These are phyloP conservation scores for Aspidoscelis tigris DNA, from an alignment of 2,113 vertebrate species.

Conservation along the genomic window DNA sequence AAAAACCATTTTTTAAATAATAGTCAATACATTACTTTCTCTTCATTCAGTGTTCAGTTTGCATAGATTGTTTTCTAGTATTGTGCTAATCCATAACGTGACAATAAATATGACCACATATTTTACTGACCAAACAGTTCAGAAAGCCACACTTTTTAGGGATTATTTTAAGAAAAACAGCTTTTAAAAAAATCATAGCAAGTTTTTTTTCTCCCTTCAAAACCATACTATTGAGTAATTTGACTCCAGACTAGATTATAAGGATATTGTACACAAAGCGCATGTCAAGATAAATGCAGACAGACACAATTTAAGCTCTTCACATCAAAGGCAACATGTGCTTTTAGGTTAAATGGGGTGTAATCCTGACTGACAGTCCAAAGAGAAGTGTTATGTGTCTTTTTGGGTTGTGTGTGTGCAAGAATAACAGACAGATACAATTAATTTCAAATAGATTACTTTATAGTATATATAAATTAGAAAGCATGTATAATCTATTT, in stretches of 20 bases:
- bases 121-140: background rate
- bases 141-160: background rate
- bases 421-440: background rate
- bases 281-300: background rate
- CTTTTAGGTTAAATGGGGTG: slow-evolving; percentile 10
- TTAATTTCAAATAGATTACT: background rate
- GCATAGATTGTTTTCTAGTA: no score
- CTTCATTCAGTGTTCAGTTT: no score
- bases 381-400: slow-evolving; percentile 10
- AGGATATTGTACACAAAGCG: background rate
- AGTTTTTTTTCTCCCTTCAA: background rate
- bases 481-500: background rate
- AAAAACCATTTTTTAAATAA: no score
- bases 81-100: no score
- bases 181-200: background rate
- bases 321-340: background rate
- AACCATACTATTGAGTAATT: slow-evolving; percentile 10
- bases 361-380: background rate
- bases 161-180: background rate
- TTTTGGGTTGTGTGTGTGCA: background rate
- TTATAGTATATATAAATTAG: slow-evolving; percentile 13
- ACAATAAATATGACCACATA: no score
- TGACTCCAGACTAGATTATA: slow-evolving; percentile 27
- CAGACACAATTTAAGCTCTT: slow-evolving; percentile 15
- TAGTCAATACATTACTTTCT: no score